Evolutionary conservation across 1,140 invertebrate species (phyloP), one percentile per base, ranked within the genome.

Genomic region (Ostrea edulis): DNA sequence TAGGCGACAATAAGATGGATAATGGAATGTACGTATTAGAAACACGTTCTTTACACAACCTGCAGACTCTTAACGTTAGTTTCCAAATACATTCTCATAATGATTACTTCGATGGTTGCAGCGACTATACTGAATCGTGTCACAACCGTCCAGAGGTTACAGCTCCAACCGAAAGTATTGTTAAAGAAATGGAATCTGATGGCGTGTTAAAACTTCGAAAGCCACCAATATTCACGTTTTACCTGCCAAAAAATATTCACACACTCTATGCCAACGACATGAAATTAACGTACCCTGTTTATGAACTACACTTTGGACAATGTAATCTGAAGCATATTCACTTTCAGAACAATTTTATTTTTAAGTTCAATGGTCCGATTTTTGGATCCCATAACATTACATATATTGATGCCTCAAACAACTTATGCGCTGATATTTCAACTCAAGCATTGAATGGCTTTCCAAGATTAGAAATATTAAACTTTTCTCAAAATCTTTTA

Each of bases 1-100:
- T 54, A 3, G 65, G 44, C 8, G 86, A 89, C 29, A 89, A 89
- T n/a, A 22, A 82, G 22, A 65, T 87, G n/a, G 84, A 86, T 7
- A 62, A 85, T 52, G 82, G 86, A 0, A n/a, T 12, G 8, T 89
- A 89, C n/a, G 20, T 85, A 4, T 51, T 81, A 20, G 84, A 88
- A n/a, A 12, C 29, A 12, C 7, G 8, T 25, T 7, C 8, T 7
- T 54, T 77, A 0, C 25, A 51, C 8, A 54, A 85, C 7, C 52
- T 65, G 11, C 12, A 83, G 52, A 25, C 22, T 52, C 8, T 83
- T 7, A 83, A 83, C 53, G 82, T 54, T 11, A 83, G 82, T 54
- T 83, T 83, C 8, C 82, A 83, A 54, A 53, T 83, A 53, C 29
- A 29, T 53, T 83, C 82, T 20, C 82, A 83, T 52, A 83, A 51